A percentile compares a stretch with the other conserved stretches of the same genome.
Conservation (phyloP, 2,888 invertebrate genomes). For the Ectropis crepuscularia region DNA sequence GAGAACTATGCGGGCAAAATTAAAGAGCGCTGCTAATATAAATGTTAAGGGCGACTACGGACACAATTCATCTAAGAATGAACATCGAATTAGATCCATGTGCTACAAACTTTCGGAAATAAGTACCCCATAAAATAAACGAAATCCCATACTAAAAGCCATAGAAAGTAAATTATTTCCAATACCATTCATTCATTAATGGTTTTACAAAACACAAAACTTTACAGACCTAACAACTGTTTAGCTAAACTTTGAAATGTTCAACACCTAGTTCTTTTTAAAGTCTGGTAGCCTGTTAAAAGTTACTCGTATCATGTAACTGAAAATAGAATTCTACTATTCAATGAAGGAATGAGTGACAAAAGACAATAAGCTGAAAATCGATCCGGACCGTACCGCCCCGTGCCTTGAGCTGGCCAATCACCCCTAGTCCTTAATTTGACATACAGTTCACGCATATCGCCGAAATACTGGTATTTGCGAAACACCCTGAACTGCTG, state of each 20-base stretch:
- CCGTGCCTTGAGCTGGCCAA: slow-evolving; percentile 72
- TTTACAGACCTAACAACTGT: background rate
- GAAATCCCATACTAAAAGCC: no score
- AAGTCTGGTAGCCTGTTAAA: slow-evolving; percentile 13
- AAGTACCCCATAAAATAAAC: no score
- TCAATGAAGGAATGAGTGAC: slow-evolving; percentile 63
- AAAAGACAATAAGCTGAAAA: slow-evolving; percentile 63
- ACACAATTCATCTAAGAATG: no score
- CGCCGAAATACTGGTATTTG: slow-evolving; percentile 17
- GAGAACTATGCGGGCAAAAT: no score
- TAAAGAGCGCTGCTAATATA: no score
- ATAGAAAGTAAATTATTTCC: no score
- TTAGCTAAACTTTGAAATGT: background rate
- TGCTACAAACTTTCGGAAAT: no score
- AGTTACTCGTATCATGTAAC: slow-evolving; percentile 11
- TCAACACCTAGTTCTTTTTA: background rate
- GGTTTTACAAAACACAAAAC: background rate
- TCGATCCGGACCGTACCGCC: slow-evolving; percentile 69
- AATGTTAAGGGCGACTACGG: no score
- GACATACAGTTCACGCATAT: slow-evolving; percentile 51
- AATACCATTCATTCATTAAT: no score
- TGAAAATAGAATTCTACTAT: slow-evolving; percentile 40
- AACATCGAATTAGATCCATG: no score
- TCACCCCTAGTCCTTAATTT: slow-evolving; percentile 66
- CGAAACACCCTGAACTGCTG: slow-evolving; percentile 15